Evolutionary conservation across 2,888 invertebrate species (phyloP).

Genomic region (Phaedon cochleariae): DNA sequence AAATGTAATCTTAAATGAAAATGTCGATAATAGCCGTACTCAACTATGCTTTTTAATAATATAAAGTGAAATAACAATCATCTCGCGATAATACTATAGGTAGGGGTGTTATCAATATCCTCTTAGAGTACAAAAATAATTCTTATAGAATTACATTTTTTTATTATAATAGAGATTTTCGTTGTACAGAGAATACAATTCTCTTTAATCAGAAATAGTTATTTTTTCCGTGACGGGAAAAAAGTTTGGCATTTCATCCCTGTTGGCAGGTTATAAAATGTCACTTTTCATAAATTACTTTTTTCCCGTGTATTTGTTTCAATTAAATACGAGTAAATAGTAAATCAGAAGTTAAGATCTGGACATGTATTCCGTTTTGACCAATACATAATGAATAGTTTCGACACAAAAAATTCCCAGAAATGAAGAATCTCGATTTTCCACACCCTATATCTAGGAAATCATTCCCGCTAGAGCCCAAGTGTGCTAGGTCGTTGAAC

Average conservation of each 20-base stretch:
- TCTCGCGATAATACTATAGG: constrained; percentile 53
- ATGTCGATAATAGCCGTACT: constrained; percentile 52
- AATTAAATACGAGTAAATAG: too few species aligned
- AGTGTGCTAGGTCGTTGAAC: too few species aligned
- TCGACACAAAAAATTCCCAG: too few species aligned
- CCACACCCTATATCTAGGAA: too few species aligned
- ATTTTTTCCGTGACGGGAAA: not conserved
- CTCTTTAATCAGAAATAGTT: constrained; percentile 37
- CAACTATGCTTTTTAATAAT: constrained; percentile 49
- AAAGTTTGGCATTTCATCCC: not conserved
- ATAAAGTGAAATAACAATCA: constrained; percentile 59
- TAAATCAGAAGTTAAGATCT: too few species aligned
- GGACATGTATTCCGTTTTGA: too few species aligned
- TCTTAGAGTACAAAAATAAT: constrained; percentile 59
- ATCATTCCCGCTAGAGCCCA: too few species aligned
- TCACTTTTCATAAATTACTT: too few species aligned
- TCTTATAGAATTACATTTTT: constrained; percentile 49
- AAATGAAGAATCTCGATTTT: too few species aligned
- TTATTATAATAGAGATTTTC: constrained; percentile 35
- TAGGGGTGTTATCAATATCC: constrained; percentile 53
- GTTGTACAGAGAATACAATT: constrained; percentile 46
- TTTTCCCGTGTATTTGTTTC: too few species aligned
- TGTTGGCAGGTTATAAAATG: too few species aligned
- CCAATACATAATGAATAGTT: too few species aligned
- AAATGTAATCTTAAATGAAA: constrained; percentile 46